Conservation (phyloP, 2,797 vertebrate species). For the Geotrypetes seraphini region DNA sequence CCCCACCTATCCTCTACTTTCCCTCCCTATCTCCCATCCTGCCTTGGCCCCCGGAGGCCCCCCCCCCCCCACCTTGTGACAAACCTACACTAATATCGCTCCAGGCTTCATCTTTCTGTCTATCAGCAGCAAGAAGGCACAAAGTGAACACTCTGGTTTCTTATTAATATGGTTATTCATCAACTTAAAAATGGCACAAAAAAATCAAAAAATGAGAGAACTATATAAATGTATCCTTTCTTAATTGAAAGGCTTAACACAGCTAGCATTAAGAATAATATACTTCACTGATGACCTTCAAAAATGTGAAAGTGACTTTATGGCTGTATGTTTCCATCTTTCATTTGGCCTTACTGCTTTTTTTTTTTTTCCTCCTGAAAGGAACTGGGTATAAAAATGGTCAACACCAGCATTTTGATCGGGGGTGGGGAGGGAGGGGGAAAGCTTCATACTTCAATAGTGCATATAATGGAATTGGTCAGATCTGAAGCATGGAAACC, state of each 20-base stretch:
- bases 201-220: constrained; percentile 35
- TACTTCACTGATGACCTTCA: constrained; percentile 21
- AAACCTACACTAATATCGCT: too few species aligned
- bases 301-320: constrained; percentile 33
- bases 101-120: too few species aligned
- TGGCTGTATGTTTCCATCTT: constrained; percentile 21
- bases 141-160: too few species aligned
- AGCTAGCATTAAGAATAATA: constrained; percentile 35
- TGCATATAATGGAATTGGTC: constrained; percentile 57
- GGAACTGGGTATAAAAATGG: constrained; percentile 30
- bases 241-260: constrained; percentile 40
- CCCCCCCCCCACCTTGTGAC: too few species aligned
- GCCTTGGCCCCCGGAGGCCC: too few species aligned
- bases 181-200: constrained; percentile 32
- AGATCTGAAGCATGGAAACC: constrained; percentile 45
- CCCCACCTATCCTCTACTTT: too few species aligned
- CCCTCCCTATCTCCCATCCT: too few species aligned
- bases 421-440: too few species aligned
- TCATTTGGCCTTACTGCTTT: constrained; percentile 16
- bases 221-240: constrained; percentile 28
- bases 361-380: constrained; percentile 25
- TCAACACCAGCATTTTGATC: constrained; percentile 40
- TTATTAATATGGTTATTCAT: constrained; percentile 28
- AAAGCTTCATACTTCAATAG: constrained; percentile 62
- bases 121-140: constrained; percentile 2